Evolutionary conservation across 1,140 invertebrate genomes (phyloP), one percentile per base, ranked within the genome.

Genomic region (Neodiprion virginianus): DNA sequence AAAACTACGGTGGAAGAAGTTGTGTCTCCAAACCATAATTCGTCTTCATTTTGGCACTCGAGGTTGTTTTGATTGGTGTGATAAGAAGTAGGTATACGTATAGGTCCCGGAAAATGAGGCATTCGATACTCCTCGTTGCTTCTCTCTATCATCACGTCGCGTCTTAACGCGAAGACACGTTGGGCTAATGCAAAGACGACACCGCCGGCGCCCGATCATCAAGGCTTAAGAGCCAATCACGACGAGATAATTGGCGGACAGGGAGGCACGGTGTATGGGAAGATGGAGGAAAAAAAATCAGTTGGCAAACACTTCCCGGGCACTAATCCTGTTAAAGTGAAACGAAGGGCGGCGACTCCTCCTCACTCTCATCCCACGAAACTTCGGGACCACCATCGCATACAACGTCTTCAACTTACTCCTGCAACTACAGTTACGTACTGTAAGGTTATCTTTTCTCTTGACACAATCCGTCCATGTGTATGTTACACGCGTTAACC

Each of bases 281-380:
- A 69, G 67, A 69, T 69, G 14, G 67, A 69, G 67, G 40, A 21
- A 69, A 47, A 83, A 83, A 86, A 85, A 50, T 85, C 82, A 78
- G 66, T 84, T 76, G 71, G 77, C 78, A 85, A 84, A 85, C 80
- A 86, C 79, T 84, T 80, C 79, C 78, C n/a, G 11, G 79, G 74
- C 75, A 80, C 80, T 86, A 84, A 85, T 86, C 83, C 79, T 67
- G 72, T 74, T 61, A 61, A 61, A 61, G 53, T 61, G 53, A 61
- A 61, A 61, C 53, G 28, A 40, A 40, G 28, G 28, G 28, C 28
- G 28, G 28, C 28, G 28, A 5, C 28, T 40, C n/a, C 53, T 61
- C 7, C 53, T 61, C 53, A 21, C 11, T 11, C 53, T 61, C 53
- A 61, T 61, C 11, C n/a, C n/a, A 0, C 53, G 8, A 14, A 14